Percentiles rank a stretch among this genome's conserved stretches.
Conservation (phyloP, 2,113 vertebrate species). For the Reinhardtius hippoglossoides region DNA sequence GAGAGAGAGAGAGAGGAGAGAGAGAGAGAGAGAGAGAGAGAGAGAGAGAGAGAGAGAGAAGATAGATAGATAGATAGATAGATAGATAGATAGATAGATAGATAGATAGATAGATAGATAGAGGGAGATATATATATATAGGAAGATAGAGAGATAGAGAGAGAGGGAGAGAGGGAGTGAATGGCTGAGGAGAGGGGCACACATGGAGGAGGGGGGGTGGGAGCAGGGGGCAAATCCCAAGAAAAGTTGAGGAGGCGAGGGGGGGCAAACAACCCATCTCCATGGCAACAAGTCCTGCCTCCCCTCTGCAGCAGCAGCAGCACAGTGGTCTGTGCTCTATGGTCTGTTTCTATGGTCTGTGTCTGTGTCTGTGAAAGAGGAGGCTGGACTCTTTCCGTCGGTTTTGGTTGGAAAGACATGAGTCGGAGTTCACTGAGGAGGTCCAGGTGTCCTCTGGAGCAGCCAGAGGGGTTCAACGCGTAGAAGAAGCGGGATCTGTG, state of each 20-base stretch:
- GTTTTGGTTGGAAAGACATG: slow-evolving; percentile 77
- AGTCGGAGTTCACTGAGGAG: slow-evolving; percentile 68
- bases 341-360: too few relatives aligned
- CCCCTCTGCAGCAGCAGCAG: slow-evolving; percentile 44
- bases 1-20: slow-evolving; percentile 13
- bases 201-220: slow-evolving; percentile 55
- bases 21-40: not conserved
- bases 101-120: too few relatives aligned
- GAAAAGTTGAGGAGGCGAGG: slow-evolving; percentile 43
- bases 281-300: slow-evolving; percentile 83
- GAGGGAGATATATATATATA: too few relatives aligned
- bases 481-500: slow-evolving; percentile 49
- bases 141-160: too few relatives aligned
- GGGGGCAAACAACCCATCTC: slow-evolving; percentile 81
- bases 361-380: slow-evolving; percentile 55
- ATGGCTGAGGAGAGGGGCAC: slow-evolving; percentile 34
- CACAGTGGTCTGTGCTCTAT: not conserved
- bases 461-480: slow-evolving; percentile 41
- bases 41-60: too few relatives aligned
- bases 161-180: not conserved
- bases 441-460: slow-evolving; percentile 66
- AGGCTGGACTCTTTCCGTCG: slow-evolving; percentile 35
- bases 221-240: slow-evolving; percentile 54
- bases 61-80: too few relatives aligned
- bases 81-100: too few relatives aligned